phyloP scores from a whole-genome alignment of 2,888 invertebrate genomes.

The Tuta absoluta region DNA sequence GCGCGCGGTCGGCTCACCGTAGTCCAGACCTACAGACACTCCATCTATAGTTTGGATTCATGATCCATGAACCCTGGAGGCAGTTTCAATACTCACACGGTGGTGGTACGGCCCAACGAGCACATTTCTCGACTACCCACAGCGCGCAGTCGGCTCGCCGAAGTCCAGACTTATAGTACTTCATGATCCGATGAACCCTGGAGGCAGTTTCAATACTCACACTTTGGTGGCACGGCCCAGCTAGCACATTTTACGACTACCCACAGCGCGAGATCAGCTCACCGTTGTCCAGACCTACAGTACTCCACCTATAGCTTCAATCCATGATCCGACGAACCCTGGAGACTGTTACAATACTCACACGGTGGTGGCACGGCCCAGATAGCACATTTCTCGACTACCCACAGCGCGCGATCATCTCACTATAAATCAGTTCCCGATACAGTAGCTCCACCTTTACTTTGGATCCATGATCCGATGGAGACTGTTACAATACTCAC shows the following conservation, averaged over 20 bases:
- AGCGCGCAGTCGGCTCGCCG: no score
- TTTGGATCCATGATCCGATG: neutral
- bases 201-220: slow-evolving; percentile 46
- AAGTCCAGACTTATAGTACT: no score
- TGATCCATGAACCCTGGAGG: neutral
- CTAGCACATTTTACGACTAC: slow-evolving; percentile 79
- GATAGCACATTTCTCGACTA: slow-evolving; percentile 78
- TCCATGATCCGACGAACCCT: neutral
- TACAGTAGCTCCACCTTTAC: no score
- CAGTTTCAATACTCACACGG: slow-evolving; percentile 52
- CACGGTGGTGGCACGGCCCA: slow-evolving; percentile 81
- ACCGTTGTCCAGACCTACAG: no score
- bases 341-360: slow-evolving; percentile 41
- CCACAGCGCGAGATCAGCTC: no score
- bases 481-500: slow-evolving; percentile 44
- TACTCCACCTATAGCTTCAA: no score
- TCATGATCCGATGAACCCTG: neutral
- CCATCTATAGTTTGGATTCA: no score
- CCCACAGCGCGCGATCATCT: no score
- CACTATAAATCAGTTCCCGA: no score
- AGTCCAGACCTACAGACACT: no score
- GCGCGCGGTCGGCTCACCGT: no score
- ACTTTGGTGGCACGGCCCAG: slow-evolving; percentile 80
- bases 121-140: slow-evolving; percentile 80
- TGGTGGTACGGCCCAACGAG: slow-evolving; percentile 81